A percentile compares a stretch with the other conserved stretches of the same genome.
Conservation (phyloP, 1,140 invertebrate species). For the Psix sp. region DNA sequence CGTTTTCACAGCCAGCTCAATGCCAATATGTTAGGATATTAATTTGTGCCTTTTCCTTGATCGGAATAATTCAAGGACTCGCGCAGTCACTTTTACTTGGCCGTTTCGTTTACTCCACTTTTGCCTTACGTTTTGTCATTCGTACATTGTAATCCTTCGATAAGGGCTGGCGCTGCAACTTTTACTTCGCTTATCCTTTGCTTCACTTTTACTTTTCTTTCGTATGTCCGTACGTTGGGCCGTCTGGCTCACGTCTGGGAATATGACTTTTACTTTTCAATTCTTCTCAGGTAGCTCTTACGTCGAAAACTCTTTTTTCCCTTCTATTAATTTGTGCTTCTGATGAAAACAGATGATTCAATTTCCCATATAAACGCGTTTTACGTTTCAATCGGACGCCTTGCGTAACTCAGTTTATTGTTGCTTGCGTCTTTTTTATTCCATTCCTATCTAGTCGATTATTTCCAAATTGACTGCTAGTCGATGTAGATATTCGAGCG, state of each 20-base stretch:
- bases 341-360: neutral
- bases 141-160: constrained; percentile 29
- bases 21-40: constrained; percentile 35
- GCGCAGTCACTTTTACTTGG: constrained; percentile 36
- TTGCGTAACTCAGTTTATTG: too few species aligned
- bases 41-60: constrained; percentile 39
- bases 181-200: constrained; percentile 51
- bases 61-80: constrained; percentile 46
- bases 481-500: too few species aligned
- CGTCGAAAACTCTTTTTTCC: constrained; percentile 27
- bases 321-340: neutral
- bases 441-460: neutral
- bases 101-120: neutral
- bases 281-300: constrained; percentile 20
- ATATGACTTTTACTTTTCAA: constrained; percentile 55
- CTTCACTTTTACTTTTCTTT: constrained; percentile 58
- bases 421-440: neutral
- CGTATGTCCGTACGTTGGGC: constrained; percentile 34
- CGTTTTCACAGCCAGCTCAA: constrained; percentile 24
- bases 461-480: too few species aligned
- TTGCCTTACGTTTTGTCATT: constrained; percentile 21
- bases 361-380: neutral
- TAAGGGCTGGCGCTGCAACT: constrained; percentile 39
- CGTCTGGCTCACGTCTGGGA: constrained; percentile 36
- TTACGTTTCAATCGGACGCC: neutral